Base-by-base conservation (phyloP, 2,888 invertebrate genomes). In the Leucophenga maculata region DNA sequence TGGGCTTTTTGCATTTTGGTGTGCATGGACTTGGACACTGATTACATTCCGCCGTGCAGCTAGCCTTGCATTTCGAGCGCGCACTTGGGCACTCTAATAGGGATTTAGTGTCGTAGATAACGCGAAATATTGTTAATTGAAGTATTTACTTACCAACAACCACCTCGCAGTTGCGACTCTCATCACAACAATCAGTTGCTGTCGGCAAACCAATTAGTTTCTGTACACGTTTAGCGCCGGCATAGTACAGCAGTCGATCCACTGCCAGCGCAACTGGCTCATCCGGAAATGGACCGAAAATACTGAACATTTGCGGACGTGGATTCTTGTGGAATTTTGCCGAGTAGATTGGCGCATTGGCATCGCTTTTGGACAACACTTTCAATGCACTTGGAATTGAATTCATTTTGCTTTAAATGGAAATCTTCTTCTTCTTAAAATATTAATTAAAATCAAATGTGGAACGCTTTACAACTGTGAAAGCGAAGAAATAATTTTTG, bases 211-310 rank as follows among this genome's bases (percentile, higher is more conserved):
- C 52, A 4, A 75, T 32, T 13, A 44, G 20, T 11, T 31, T 26
- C 16, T 59, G 44, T 20, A 44, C 16, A 13, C 20, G 18, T 18
- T 44, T 39, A 9, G 72, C 82, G 0, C 86, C 86, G 39, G 75
- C 65, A 6, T 76, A 74, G 67, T 74, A 79, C 0, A 87, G 74
- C 3, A 83, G 69, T 20, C 80, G 80, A 73, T 87, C 87, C 31
- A 87, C 52, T 0, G 72, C 72, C 3, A 71, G 57, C 68, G 86
- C 76, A 2, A 87, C 66, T 0, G 82, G 68, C 67, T 87, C 87
- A 69, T 87, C 87, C 6, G 87, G 85, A 74, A 76, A 85, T 1
- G 87, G 87, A 20, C 80, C 81, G 0, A 86, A 52, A 13, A 74
- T 62, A 67, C 79, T 72, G 0, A 9, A 70, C 0, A 77, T 55